These are phyloP conservation scores for Dynastes maya DNA, from an alignment of 2,888 invertebrate genomes.

Conservation along the genomic window DNA sequence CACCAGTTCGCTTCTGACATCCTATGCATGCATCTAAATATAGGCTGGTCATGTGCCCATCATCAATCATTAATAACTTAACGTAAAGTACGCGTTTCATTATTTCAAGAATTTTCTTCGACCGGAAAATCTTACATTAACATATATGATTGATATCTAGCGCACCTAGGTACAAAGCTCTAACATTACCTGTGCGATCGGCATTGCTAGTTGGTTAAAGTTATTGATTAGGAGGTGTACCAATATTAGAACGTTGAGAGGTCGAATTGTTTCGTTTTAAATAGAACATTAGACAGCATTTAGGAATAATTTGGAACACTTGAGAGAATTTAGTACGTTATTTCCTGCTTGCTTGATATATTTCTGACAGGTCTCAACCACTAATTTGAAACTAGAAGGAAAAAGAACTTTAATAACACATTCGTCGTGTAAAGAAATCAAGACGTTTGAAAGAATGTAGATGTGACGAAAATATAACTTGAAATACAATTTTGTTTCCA, in stretches of 20 bases:
- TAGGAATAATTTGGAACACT: neutral
- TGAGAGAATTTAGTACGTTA: neutral
- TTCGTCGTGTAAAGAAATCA: neutral
- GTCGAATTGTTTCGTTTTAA: neutral
- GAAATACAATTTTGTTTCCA: too few relatives aligned
- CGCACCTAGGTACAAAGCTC: neutral
- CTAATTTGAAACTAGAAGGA: neutral
- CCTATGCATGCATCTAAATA: neutral
- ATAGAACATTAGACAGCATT: neutral
- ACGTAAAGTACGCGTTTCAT: neutral
- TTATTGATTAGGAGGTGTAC: neutral
- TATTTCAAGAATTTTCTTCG: slow-evolving; percentile 14
- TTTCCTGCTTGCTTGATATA: neutral
- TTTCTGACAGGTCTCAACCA: neutral
- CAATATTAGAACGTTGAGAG: neutral
- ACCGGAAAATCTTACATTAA: slow-evolving; percentile 3
- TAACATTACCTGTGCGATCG: too few relatives aligned
- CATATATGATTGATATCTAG: slow-evolving; percentile 12
- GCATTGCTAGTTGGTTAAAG: neutral
- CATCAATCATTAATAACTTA: slow-evolving; percentile 12
- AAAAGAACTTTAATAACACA: neutral
- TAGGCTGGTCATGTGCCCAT: neutral
- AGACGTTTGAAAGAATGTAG: too few relatives aligned
- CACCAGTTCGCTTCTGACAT: neutral
- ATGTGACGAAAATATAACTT: too few relatives aligned